Percentiles rank a stretch among this genome's conserved stretches.
These are phyloP conservation scores for Pheosia gnoma DNA, from an alignment of 2,888 invertebrate species.

Conservation along the genomic window DNA sequence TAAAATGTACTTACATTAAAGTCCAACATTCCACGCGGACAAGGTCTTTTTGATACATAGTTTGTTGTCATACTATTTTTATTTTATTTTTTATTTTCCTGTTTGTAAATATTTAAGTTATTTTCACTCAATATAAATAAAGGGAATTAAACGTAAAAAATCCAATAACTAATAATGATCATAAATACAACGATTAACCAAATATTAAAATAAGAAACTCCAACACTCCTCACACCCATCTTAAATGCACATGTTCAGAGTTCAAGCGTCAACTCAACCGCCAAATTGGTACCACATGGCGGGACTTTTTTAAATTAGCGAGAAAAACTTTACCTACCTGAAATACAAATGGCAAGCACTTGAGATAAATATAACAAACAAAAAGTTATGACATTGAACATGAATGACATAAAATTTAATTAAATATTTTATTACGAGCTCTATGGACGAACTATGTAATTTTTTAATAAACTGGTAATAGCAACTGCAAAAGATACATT, in stretches of 20 bases:
- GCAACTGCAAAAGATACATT: background rate
- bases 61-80: too few relatives aligned
- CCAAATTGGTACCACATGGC: constrained; percentile 62
- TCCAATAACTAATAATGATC: too few relatives aligned
- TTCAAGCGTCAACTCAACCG: constrained; percentile 50
- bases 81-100: too few relatives aligned
- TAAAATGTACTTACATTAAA: too few relatives aligned
- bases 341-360: constrained; percentile 45
- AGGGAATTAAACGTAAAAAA: too few relatives aligned
- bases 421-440: background rate
- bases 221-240: background rate
- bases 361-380: constrained; percentile 18
- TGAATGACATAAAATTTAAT: constrained; percentile 9
- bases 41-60: too few relatives aligned
- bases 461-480: background rate
- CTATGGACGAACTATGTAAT: background rate
- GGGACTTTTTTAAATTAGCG: constrained; percentile 31
- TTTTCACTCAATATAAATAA: too few relatives aligned
- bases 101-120: too few relatives aligned
- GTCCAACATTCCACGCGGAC: too few relatives aligned
- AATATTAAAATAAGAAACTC: background rate
- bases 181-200: too few relatives aligned
- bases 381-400: background rate
- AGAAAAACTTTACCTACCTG: constrained; percentile 51
- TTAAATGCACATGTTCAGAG: constrained; percentile 50